phyloP scores from a whole-genome alignment of 2,888 invertebrate species.

The Bombylius discolor region DNA sequence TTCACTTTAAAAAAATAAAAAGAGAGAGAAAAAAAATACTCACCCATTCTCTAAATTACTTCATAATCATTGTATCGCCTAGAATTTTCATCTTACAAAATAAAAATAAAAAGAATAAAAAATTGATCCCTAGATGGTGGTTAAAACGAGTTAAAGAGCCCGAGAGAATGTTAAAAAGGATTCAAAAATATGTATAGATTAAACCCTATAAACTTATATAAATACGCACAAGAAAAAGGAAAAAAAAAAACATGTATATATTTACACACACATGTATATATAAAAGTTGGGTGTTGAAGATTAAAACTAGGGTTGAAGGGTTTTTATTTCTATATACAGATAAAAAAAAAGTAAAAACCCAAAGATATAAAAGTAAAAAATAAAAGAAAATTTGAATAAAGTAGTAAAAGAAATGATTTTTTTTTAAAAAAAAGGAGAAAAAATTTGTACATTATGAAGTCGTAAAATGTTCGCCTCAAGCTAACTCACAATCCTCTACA shows the following conservation, averaged over 20 bases:
- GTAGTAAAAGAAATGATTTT: too few relatives aligned
- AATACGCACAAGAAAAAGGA: too few relatives aligned
- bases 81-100: too few relatives aligned
- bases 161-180: neutral
- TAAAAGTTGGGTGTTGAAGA: neutral
- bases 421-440: neutral
- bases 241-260: too few relatives aligned
- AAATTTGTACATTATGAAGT: neutral
- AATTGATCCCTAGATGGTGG: conserved; percentile 3
- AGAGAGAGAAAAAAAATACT: neutral
- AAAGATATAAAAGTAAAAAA: too few relatives aligned
- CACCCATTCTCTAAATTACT: too few relatives aligned
- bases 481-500: too few relatives aligned
- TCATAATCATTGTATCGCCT: too few relatives aligned
- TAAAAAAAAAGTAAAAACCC: too few relatives aligned
- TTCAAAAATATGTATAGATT: neutral
- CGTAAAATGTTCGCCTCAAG: neutral
- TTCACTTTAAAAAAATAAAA: neutral
- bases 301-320: neutral
- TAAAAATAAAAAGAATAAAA: neutral
- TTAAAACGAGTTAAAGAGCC: neutral
- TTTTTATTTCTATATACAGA: neutral
- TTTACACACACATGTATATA: neutral
- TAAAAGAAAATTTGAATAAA: too few relatives aligned
- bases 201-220: neutral